These are phyloP conservation scores for Lasioglossum pauxillum DNA, from an alignment of 2,888 invertebrate species.

Conservation along the genomic window DNA sequence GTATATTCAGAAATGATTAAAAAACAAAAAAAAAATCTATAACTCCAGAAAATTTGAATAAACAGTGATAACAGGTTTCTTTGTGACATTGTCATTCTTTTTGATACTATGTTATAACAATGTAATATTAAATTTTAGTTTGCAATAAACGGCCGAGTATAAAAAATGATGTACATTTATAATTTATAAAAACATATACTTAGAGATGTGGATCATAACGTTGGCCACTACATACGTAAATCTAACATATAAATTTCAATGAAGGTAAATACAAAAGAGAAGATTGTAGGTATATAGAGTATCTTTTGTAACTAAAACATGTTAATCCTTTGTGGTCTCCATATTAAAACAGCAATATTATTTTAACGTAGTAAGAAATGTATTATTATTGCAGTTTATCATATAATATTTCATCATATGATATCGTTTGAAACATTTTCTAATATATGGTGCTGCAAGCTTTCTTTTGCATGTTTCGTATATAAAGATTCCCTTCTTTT, in stretches of 20 bases:
- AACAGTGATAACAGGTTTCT: constrained; percentile 48
- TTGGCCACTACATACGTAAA: neutral
- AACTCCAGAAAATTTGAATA: constrained; percentile 41
- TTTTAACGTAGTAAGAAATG: neutral
- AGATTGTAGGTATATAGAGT: neutral
- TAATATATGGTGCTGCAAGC: neutral
- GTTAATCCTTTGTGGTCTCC: neutral
- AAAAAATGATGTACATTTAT: neutral
- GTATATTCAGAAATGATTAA: constrained; percentile 36
- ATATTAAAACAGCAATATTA: neutral
- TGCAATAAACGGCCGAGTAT: neutral
- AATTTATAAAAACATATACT: neutral
- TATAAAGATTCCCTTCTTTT: neutral
- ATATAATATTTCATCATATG: neutral
- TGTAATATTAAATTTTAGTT: constrained; percentile 16
- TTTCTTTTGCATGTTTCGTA: neutral
- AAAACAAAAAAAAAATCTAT: constrained; percentile 22
- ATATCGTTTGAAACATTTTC: neutral
- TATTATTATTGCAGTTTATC: neutral
- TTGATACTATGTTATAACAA: constrained; percentile 16
- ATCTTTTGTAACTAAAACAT: neutral
- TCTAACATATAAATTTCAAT: neutral
- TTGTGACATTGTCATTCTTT: constrained; percentile 35
- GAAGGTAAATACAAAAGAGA: neutral
- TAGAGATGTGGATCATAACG: neutral